Conservation (phyloP, 64 coral and sea anemone species). For the Montipora sp. region DNA sequence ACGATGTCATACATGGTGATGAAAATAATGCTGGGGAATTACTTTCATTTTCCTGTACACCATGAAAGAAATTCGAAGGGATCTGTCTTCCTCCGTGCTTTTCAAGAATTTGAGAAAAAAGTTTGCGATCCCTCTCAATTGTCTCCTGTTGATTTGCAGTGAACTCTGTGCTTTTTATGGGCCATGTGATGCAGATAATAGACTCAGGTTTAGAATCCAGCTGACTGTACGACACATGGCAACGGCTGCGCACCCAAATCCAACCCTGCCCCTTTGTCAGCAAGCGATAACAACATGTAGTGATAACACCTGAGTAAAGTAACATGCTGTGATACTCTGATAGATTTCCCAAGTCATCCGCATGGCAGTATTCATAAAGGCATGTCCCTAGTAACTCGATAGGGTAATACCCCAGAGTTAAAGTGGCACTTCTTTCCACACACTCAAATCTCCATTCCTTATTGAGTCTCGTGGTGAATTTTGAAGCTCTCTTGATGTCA, state of each 20-base stretch:
- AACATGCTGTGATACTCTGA: constrained; percentile 53
- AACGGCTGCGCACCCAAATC: constrained; percentile 83
- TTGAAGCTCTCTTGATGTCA: constrained; percentile 23
- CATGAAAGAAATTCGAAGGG: not conserved
- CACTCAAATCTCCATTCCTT: constrained; percentile 38
- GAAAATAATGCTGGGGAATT: not conserved
- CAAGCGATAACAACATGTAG: constrained; percentile 79
- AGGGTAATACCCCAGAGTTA: constrained; percentile 42
- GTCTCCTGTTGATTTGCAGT: constrained; percentile 44
- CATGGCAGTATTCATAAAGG: constrained; percentile 29
- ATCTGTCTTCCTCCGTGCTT: constrained; percentile 7
- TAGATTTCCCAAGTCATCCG: constrained; percentile 55
- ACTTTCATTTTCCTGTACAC: not conserved
- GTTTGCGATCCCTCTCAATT: constrained; percentile 15
- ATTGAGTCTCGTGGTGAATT: constrained; percentile 12
- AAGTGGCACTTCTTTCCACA: constrained; percentile 22
- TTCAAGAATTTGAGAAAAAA: constrained; percentile 46
- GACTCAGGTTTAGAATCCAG: constrained; percentile 98
- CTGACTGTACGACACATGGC: constrained; percentile 94
- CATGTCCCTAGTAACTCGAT: constrained; percentile 48
- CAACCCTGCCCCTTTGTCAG: constrained; percentile 89
- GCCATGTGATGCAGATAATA: constrained; percentile 65
- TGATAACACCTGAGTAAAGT: constrained; percentile 34
- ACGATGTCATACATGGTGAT: not conserved
- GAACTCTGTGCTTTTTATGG: constrained; percentile 48